These are phyloP conservation scores for Poecilia gillii DNA, from an alignment of 2,797 vertebrate genomes.

Conservation along the genomic window DNA sequence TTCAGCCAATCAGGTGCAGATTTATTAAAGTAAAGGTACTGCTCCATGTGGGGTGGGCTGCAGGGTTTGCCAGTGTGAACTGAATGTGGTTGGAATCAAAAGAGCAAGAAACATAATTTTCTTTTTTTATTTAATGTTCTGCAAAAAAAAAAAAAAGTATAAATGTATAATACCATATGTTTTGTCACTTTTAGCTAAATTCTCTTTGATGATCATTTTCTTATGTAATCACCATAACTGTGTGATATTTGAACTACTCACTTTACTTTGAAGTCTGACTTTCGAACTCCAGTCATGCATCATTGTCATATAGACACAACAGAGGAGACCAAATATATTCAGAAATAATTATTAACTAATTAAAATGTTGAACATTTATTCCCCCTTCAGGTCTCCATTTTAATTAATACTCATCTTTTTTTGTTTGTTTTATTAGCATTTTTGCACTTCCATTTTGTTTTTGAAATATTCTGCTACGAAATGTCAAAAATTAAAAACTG, in stretches of 20 bases:
- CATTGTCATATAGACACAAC: conserved; percentile 23
- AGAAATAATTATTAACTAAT: conserved; percentile 4
- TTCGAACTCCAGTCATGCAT: conserved; percentile 26
- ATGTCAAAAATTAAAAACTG: background rate
- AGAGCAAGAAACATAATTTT: conserved; percentile 4
- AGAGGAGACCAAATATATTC: conserved; percentile 18
- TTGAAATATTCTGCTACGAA: background rate
- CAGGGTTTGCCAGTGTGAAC: conserved; percentile 15
- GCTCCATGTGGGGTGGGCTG: conserved; percentile 52
- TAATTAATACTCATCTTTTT: background rate
- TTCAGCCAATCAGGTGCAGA: conserved; percentile 59
- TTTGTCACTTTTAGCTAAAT: background rate
- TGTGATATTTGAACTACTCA: background rate
- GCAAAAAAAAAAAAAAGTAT: too few relatives aligned
- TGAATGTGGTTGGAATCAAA: conserved; percentile 20
- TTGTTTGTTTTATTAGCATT: background rate
- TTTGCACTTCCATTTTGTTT: background rate
- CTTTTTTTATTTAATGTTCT: background rate
- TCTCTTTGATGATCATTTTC: background rate
- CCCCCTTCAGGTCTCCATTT: background rate
- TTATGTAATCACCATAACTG: background rate
- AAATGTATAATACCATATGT: background rate
- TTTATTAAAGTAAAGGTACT: conserved; percentile 64
- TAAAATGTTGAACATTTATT: background rate
- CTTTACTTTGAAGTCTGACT: background rate